phyloP scores from a whole-genome alignment of 2,888 invertebrate genomes.

The Notodonta ziczac region DNA sequence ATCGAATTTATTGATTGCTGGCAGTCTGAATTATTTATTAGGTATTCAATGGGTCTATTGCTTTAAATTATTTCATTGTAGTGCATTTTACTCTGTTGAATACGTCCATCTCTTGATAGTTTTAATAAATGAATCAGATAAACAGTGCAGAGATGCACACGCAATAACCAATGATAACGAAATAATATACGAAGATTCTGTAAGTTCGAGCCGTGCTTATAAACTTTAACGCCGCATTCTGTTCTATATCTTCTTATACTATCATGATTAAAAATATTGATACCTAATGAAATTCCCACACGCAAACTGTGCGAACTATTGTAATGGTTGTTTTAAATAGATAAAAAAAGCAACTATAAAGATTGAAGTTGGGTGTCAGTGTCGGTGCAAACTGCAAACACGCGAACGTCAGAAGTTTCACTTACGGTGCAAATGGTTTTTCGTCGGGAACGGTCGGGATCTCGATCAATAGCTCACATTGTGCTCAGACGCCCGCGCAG shows the following conservation, averaged over 20 bases:
- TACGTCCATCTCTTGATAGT: too few species aligned
- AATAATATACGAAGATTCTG: neutral
- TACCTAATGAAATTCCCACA: neutral
- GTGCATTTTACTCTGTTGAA: too few species aligned
- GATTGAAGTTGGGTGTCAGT: constrained; percentile 18
- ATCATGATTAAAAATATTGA: neutral
- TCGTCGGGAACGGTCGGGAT: constrained; percentile 62
- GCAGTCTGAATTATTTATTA: neutral
- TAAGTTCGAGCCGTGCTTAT: neutral
- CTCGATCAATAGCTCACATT: constrained; percentile 66
- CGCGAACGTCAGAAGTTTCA: constrained; percentile 46
- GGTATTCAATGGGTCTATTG: neutral
- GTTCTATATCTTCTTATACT: neutral
- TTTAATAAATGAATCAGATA: too few species aligned
- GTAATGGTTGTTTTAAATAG: neutral
- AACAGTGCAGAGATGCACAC: neutral
- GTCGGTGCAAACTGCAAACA: constrained; percentile 22
- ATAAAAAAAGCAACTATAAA: constrained; percentile 24
- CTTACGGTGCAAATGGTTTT: constrained; percentile 66
- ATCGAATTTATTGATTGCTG: neutral
- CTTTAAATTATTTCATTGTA: too few species aligned
- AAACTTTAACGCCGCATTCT: neutral
- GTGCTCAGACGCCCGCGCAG: constrained; percentile 61
- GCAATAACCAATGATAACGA: neutral
- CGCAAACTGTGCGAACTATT: neutral